Percentiles rank a stretch among this genome's conserved stretches.
Conservation (phyloP, 2,113 vertebrate genomes). For the Phaethornis superciliosus region DNA sequence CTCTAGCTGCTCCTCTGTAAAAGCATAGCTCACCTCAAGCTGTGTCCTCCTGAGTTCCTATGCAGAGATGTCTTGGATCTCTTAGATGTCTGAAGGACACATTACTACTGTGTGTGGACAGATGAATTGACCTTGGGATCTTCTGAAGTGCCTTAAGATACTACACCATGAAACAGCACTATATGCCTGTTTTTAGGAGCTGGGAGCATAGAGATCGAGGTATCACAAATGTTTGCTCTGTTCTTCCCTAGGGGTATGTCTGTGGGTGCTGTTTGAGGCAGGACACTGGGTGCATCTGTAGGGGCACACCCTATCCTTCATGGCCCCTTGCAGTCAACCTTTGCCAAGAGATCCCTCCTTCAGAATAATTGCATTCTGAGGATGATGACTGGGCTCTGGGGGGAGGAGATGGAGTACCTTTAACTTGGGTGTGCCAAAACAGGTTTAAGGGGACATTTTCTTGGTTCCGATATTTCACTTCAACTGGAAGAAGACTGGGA, state of each 20-base stretch:
- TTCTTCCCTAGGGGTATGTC: not conserved
- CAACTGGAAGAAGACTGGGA: not conserved
- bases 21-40: not conserved
- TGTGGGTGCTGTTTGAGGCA: not conserved
- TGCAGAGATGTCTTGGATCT: not conserved
- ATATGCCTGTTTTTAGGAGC: not conserved
- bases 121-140: not conserved
- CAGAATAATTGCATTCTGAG: not conserved
- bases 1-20: not conserved
- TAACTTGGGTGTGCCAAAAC: not conserved
- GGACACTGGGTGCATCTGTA: accelerated
- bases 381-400: not conserved
- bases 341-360: not conserved
- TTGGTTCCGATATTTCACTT: not conserved
- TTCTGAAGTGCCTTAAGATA: not conserved
- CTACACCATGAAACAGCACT: not conserved
- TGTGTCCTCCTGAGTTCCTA: not conserved
- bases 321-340: not conserved
- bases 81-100: not conserved
- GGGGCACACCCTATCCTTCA: not conserved
- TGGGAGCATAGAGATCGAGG: accelerated
- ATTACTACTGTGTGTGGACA: not conserved
- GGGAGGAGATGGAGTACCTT: not conserved
- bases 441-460: not conserved
- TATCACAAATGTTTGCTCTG: not conserved